Evolutionary conservation across 2,797 vertebrate species (phyloP).

Genomic region (Heterohyrax brucei): DNA sequence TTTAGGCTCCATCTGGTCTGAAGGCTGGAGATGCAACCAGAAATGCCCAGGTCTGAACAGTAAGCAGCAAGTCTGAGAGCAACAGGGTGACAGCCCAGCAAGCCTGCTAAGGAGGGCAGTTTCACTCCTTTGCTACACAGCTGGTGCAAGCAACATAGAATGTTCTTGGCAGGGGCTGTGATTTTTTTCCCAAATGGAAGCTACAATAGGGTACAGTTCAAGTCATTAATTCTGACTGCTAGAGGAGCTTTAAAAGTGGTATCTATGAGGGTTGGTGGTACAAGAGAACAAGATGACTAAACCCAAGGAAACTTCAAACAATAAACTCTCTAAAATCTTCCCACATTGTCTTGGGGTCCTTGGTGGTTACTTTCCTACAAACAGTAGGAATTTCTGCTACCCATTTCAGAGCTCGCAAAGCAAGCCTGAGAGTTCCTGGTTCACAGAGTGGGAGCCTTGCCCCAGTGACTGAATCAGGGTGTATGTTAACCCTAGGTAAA

Average conservation of each 20-base stretch:
- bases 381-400: neutral
- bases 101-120: neutral
- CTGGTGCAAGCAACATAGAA: neutral
- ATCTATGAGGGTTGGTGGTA: conserved; percentile 14
- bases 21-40: conserved; percentile 62
- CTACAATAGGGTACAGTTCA: conserved; percentile 3
- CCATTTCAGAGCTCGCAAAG: neutral
- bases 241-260: neutral
- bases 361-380: neutral
- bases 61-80: conserved; percentile 32
- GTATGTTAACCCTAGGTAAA: neutral
- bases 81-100: neutral
- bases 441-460: neutral
- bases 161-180: neutral
- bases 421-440: neutral
- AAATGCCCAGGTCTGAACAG: conserved; percentile 65
- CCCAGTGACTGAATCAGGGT: neutral
- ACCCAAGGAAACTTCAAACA: conserved; percentile 1
- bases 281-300: conserved; percentile 11
- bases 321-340: neutral
- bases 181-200: neutral
- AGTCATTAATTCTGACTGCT: conserved; percentile 30
- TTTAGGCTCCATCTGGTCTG: conserved; percentile 58
- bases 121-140: neutral
- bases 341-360: neutral